Percentiles rank a stretch among this genome's conserved stretches.
Evolutionary conservation across 2,797 vertebrate genomes (phyloP).

Genomic region (Sphenodon punctatus): DNA sequence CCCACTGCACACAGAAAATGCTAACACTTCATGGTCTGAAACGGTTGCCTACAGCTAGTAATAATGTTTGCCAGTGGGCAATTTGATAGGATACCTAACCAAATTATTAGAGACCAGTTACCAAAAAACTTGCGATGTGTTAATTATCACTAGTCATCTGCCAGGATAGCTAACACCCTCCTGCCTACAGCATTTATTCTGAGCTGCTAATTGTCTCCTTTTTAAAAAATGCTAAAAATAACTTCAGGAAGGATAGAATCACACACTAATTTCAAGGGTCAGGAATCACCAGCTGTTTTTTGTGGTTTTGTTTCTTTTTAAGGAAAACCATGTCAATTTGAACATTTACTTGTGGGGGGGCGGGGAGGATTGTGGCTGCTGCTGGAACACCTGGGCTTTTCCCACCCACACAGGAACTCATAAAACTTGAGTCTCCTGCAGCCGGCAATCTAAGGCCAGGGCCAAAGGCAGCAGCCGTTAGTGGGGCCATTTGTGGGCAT

Average conservation of each 20-base stretch:
- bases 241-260: conserved; percentile 54
- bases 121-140: conserved; percentile 45
- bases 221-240: conserved; percentile 58
- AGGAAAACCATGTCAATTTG: conserved; percentile 49
- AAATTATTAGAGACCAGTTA: conserved; percentile 34
- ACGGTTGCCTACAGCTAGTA: background rate
- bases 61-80: background rate
- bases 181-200: conserved; percentile 53
- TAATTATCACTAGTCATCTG: conserved; percentile 57
- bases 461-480: too few relatives aligned
- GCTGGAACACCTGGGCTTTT: too few relatives aligned
- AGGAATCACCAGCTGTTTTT: conserved; percentile 47
- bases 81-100: conserved; percentile 15
- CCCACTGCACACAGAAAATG: background rate
- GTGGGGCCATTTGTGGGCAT: too few relatives aligned
- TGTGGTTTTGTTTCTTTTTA: conserved; percentile 23
- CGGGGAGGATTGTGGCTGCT: too few relatives aligned
- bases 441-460: too few relatives aligned
- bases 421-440: too few relatives aligned
- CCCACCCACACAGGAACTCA: too few relatives aligned
- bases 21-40: background rate
- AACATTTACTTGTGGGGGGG: too few relatives aligned
- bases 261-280: conserved; percentile 52
- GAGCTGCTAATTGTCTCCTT: conserved; percentile 45
- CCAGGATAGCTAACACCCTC: conserved; percentile 37